Percentiles rank a stretch among this genome's conserved stretches.
These are phyloP conservation scores for Prochilodus magdalenae DNA, from an alignment of 2,113 vertebrate species.

Conservation along the genomic window DNA sequence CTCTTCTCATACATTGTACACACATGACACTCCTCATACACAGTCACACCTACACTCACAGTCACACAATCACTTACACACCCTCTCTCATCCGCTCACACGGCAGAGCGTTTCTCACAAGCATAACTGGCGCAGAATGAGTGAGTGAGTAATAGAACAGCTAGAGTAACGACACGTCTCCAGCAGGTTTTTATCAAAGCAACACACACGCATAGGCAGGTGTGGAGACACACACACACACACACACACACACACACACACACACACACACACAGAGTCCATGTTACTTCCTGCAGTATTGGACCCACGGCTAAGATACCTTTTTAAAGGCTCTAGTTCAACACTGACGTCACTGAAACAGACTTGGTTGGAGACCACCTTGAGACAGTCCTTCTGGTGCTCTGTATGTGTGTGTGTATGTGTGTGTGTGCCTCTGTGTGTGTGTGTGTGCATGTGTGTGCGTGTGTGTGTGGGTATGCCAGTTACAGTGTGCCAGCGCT, in stretches of 20 bases:
- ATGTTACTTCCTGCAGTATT: background rate
- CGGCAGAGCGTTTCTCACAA: background rate
- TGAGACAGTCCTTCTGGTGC: conserved; percentile 41
- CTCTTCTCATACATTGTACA: background rate
- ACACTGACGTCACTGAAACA: conserved; percentile 37
- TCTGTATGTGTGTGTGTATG: background rate
- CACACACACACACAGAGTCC: background rate
- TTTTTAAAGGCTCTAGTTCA: background rate
- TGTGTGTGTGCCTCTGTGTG: background rate
- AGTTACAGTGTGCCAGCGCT: conserved; percentile 7
- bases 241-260: background rate
- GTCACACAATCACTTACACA: background rate
- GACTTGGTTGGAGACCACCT: conserved; percentile 25
- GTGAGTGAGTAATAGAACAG: background rate
- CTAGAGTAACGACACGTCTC: background rate
- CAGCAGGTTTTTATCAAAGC: background rate
- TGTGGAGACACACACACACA: background rate
- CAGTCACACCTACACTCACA: background rate
- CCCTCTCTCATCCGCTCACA: background rate
- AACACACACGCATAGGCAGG: background rate
- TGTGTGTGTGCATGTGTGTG: background rate
- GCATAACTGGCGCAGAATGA: background rate
- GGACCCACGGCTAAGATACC: background rate
- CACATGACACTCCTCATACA: background rate
- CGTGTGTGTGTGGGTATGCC: too few species aligned